Percentiles rank a stretch among this genome's conserved stretches.
Conservation (phyloP, 1,140 invertebrate species). For the Agrypnia vestita region DNA sequence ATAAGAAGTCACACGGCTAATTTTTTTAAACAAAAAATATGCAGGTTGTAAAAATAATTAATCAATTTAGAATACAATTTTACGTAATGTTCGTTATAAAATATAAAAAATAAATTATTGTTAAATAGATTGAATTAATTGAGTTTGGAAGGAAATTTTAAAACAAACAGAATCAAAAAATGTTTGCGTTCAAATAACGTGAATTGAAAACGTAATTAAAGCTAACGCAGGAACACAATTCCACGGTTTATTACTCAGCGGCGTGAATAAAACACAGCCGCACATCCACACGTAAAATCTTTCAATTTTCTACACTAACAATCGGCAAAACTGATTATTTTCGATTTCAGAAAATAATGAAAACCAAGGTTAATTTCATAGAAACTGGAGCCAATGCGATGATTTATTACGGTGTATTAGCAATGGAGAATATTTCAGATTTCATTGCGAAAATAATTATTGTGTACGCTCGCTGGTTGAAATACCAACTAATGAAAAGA, state of each 20-base stretch:
- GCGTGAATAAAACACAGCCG: no score
- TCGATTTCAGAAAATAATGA: conserved; percentile 15
- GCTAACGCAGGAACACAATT: not conserved
- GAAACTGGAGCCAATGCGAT: conserved; percentile 10
- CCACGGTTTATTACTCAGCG: not conserved
- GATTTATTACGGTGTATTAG: not conserved
- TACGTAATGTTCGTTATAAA: not conserved
- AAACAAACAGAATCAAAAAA: not conserved
- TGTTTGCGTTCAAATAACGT: not conserved
- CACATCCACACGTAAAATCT: no score
- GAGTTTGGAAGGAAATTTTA: not conserved
- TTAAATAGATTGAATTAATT: no score
- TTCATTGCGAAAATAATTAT: no score
- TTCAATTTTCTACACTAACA: not conserved
- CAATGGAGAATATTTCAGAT: not conserved
- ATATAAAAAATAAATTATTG: no score
- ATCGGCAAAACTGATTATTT: conserved; percentile 10
- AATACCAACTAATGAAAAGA: no score
- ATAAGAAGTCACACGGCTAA: no score
- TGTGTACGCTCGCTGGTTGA: no score
- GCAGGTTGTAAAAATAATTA: not conserved
- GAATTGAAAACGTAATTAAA: not conserved
- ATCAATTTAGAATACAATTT: not conserved
- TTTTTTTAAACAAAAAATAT: not conserved
- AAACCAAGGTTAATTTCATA: not conserved